phyloP scores from a whole-genome alignment of 1,140 invertebrate species.

The Trissolcus basalis region DNA sequence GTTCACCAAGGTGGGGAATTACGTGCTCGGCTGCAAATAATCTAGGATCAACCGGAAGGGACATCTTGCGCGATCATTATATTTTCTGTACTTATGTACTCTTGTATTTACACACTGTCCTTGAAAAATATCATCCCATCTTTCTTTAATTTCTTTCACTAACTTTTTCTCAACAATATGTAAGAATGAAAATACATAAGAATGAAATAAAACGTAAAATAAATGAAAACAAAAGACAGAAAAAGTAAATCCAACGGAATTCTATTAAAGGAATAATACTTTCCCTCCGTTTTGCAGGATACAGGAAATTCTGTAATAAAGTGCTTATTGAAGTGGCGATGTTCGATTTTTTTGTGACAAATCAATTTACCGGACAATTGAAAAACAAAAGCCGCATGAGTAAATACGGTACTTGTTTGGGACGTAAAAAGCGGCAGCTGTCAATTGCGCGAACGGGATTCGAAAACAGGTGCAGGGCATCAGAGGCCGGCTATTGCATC shows the following conservation, averaged over 20 bases:
- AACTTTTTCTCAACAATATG: no score
- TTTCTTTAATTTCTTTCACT: background rate
- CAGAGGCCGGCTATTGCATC: conserved; percentile 38
- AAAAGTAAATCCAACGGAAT: no score
- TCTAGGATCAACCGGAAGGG: conserved; percentile 49
- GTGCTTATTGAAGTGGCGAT: background rate
- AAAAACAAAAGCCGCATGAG: conserved; percentile 15
- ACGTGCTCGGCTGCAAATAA: conserved; percentile 33
- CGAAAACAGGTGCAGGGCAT: conserved; percentile 42
- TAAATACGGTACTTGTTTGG: conserved; percentile 14
- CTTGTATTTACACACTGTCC: conserved; percentile 20
- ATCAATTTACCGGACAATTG: conserved; percentile 20
- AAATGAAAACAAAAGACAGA: no score
- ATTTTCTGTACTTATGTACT: conserved; percentile 17
- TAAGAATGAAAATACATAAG: no score
- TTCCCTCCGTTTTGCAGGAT: conserved; percentile 49
- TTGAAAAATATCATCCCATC: conserved; percentile 11
- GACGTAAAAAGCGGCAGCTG: conserved; percentile 38
- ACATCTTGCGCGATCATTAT: conserved; percentile 42
- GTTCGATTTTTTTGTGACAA: conserved; percentile 4
- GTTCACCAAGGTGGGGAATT: conserved; percentile 31
- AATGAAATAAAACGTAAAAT: no score
- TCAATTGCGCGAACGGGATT: conserved; percentile 43
- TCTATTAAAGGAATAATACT: no score
- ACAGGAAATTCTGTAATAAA: conserved; percentile 3